These are phyloP conservation scores for Hypomesus transpacificus DNA, from an alignment of 2,113 vertebrate genomes.

Conservation along the genomic window DNA sequence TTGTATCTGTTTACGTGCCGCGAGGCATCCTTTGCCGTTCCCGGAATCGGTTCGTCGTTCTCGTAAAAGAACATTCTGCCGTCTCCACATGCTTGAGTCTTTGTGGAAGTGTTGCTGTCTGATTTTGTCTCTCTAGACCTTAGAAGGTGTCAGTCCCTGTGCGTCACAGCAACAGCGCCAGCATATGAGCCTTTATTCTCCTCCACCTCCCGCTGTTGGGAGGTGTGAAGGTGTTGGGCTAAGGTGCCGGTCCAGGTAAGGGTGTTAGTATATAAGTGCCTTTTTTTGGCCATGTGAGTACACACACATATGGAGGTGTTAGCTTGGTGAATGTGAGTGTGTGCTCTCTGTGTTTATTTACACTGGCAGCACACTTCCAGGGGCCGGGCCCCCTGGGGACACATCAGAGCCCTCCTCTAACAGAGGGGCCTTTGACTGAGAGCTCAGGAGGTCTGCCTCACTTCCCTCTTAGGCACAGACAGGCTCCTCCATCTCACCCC, in stretches of 20 bases:
- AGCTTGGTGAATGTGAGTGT: constrained; percentile 42
- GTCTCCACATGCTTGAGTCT: not conserved
- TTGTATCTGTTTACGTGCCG: no score
- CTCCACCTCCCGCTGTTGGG: not conserved
- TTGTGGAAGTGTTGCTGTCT: not conserved
- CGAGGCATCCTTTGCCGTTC: no score
- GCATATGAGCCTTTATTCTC: not conserved
- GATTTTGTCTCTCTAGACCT: not conserved
- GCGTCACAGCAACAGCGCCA: not conserved
- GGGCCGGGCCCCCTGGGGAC: constrained; percentile 51
- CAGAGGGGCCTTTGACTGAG: constrained; percentile 61
- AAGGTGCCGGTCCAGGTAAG: not conserved
- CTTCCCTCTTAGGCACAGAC: constrained; percentile 33
- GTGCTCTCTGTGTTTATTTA: constrained; percentile 67
- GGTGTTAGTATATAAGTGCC: constrained; percentile 24
- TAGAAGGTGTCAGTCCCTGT: not conserved
- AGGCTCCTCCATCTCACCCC: not conserved
- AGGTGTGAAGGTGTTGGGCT: not conserved
- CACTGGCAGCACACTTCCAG: constrained; percentile 67
- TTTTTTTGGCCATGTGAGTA: constrained; percentile 25
- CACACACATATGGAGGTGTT: constrained; percentile 59
- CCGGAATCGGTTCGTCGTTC: no score
- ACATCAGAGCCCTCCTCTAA: constrained; percentile 55
- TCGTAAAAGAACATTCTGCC: not conserved
- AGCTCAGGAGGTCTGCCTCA: constrained; percentile 48